These are phyloP conservation scores for Atethmia centrago DNA, from an alignment of 2,888 invertebrate species.

Conservation along the genomic window DNA sequence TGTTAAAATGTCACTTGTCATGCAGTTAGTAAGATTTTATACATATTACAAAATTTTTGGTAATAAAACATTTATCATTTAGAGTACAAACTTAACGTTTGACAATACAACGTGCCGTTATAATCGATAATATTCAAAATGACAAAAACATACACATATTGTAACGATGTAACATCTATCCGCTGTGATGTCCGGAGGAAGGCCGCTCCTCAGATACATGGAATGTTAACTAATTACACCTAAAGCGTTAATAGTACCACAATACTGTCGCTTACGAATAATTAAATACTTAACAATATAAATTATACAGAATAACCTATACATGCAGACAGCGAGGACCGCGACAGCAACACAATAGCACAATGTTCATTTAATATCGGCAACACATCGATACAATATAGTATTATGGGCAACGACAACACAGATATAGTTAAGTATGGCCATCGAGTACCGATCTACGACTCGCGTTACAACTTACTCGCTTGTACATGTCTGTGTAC, in stretches of 20 bases:
- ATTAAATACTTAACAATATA: slow-evolving; percentile 83
- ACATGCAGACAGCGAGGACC: slow-evolving; percentile 68
- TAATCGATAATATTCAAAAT: slow-evolving; percentile 59
- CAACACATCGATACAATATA: slow-evolving; percentile 78
- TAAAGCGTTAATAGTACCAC: slow-evolving; percentile 85
- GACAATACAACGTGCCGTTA: slow-evolving; percentile 61
- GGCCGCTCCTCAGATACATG: slow-evolving; percentile 73
- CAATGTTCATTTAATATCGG: slow-evolving; percentile 62
- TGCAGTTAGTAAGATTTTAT: slow-evolving; percentile 84
- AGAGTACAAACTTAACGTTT: slow-evolving; percentile 75
- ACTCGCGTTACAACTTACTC: slow-evolving; percentile 12
- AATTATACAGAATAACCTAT: slow-evolving; percentile 76
- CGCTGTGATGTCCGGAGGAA: slow-evolving; percentile 73
- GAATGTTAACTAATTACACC: slow-evolving; percentile 86
- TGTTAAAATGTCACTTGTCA: slow-evolving; percentile 82
- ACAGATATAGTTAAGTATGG: slow-evolving; percentile 55
- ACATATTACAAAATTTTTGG: slow-evolving; percentile 77
- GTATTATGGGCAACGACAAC: slow-evolving; percentile 75
- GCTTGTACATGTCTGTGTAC: slow-evolving; percentile 48
- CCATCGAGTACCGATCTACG: slow-evolving; percentile 17
- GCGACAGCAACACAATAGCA: slow-evolving; percentile 57
- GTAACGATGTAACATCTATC: slow-evolving; percentile 66
- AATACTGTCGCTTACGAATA: slow-evolving; percentile 81
- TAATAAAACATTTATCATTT: slow-evolving; percentile 75
- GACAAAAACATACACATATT: slow-evolving; percentile 67